A percentile compares a stretch with the other conserved stretches of the same genome.
Evolutionary conservation across 2,888 invertebrate genomes (phyloP).

Genomic region (Bugula neritina): DNA sequence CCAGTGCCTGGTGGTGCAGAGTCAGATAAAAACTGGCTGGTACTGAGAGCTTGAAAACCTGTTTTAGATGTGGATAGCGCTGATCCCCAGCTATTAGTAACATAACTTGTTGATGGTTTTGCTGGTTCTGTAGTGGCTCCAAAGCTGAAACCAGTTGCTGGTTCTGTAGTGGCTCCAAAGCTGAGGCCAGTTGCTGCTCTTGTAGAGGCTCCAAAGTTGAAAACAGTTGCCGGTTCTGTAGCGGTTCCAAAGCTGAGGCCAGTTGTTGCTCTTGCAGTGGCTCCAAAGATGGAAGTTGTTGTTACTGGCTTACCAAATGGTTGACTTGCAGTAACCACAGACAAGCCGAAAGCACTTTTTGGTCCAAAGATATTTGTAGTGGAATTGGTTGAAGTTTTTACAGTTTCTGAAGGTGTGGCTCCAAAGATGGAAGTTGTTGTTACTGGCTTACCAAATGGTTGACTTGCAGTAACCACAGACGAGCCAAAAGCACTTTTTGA

Average conservation of each 20-base stretch:
- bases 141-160: not conserved
- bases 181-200: not conserved
- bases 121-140: not conserved
- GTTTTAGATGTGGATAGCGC: too few species aligned
- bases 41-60: too few species aligned
- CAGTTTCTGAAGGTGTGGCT: not conserved
- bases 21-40: too few species aligned
- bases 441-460: not conserved
- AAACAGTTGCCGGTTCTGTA: not conserved
- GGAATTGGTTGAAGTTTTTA: not conserved
- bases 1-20: too few species aligned
- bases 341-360: not conserved
- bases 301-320: not conserved
- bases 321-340: not conserved
- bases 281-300: not conserved
- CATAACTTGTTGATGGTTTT: not conserved
- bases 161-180: not conserved
- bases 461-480: too few species aligned
- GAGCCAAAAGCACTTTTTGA: too few species aligned
- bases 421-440: not conserved
- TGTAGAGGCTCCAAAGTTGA: not conserved
- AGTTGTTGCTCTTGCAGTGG: not conserved
- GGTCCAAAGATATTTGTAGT: not conserved
- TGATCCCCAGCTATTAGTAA: too few species aligned
- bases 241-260: not conserved